Base-by-base conservation (phyloP, 30 jellyfish, hydroid and myxozoan genomes). In the Phacellophora camtschatica region DNA sequence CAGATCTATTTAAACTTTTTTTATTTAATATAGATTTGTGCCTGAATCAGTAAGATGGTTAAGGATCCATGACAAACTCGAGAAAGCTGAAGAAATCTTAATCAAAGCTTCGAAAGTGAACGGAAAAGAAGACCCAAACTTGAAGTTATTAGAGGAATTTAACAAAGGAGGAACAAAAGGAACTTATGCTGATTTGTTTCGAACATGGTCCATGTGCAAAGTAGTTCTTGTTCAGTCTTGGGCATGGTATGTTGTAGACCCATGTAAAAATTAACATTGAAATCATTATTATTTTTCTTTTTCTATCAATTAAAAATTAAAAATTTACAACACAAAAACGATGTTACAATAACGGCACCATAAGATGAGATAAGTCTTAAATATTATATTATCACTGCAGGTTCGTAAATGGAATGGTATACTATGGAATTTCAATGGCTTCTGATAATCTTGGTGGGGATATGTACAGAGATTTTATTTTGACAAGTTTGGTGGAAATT, bases 31-130 rank as follows among this genome's bases (percentile, higher is more conserved):
- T 55, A 92, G 98, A 34, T 85, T 79, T 32, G 84, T 81, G 20
- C 99, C 99, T 1, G 99, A 93, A 57, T 93, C 99, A 0, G 96
- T 86, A 13, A 74, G 99, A 33, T 93, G 99, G 99, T 50, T 86
- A 49, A 93, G 99, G 11, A 94, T 93, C 28, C 74, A 86, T 39
- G 88, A 83, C 75, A 57, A 81, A 48, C 53, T 66, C 23, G 96
- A 86, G 7, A 94, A 71, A 18, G 99, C 99, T 3, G 99, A 86
- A 73, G 81, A 18, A 2, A 76, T 87, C 32, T 72, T 93, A 13
- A 28, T 33, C 5, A 43, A 77, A 7, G 95, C 88, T 30, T 96
- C 97, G 20, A 84, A 72, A 55, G 37, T 54, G 41, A 93, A 93
- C 53, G 90, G 90, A 25, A 93, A 65, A 70, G 88, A 85, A 8